These are phyloP conservation scores for Grammomys dolichurus DNA, from an alignment of 2,113 vertebrate species.

Conservation along the genomic window DNA sequence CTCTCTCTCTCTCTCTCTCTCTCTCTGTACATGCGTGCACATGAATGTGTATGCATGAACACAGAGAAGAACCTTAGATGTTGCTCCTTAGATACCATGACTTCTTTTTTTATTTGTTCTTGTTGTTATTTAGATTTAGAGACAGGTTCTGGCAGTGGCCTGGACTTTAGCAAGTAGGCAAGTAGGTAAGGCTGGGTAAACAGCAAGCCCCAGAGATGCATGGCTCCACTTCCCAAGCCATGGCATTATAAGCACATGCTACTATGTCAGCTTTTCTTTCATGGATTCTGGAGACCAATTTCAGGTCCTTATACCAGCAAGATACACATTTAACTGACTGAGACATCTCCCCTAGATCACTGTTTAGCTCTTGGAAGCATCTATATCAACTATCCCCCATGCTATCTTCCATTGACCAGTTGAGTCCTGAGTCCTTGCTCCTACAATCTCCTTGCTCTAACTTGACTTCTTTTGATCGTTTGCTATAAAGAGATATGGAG, in stretches of 20 bases:
- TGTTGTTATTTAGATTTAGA: background rate
- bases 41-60: background rate
- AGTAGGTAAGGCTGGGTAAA: background rate
- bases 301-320: background rate
- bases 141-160: background rate
- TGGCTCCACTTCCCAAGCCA: background rate
- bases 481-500: background rate
- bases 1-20: background rate
- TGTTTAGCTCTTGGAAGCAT: background rate
- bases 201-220: background rate
- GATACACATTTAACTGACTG: background rate
- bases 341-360: background rate
- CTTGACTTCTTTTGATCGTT: background rate
- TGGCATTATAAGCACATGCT: background rate
- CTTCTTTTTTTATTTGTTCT: background rate
- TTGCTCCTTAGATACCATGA: background rate
- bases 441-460: background rate
- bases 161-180: background rate
- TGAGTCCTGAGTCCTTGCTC: background rate
- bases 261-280: background rate
- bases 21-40: rapidly evolving
- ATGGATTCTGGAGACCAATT: background rate
- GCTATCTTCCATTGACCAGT: background rate
- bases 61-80: background rate
- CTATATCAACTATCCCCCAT: rapidly evolving